phyloP scores from a whole-genome alignment of 2,797 vertebrate species.

The Sebastes iracundus region DNA sequence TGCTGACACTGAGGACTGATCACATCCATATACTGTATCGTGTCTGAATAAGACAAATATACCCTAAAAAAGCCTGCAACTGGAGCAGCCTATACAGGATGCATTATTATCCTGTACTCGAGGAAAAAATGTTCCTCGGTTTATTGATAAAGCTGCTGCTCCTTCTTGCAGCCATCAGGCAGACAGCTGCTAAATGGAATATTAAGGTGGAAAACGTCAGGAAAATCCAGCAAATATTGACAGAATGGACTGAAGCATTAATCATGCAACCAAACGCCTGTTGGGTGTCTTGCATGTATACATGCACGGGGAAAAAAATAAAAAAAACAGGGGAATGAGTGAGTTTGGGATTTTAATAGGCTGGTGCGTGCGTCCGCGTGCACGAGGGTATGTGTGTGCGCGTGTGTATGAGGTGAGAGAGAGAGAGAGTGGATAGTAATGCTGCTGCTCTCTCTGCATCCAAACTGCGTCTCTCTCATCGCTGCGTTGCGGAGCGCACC shows the following conservation, averaged over 20 bases:
- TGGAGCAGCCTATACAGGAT: not conserved
- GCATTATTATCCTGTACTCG: not conserved
- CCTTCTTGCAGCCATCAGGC: constrained; percentile 33
- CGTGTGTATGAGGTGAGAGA: constrained; percentile 39
- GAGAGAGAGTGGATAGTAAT: constrained; percentile 45
- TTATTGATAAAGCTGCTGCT: constrained; percentile 36
- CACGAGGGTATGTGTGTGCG: constrained; percentile 17
- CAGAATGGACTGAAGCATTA: not conserved
- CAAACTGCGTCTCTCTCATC: constrained; percentile 77
- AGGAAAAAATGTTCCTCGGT: not conserved
- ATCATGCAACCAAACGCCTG: constrained; percentile 15
- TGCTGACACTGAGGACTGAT: constrained; percentile 27
- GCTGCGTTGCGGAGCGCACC: constrained; percentile 73
- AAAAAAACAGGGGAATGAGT: not conserved
- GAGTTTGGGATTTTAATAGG: constrained; percentile 55
- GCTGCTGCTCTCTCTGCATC: constrained; percentile 75
- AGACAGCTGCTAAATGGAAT: constrained; percentile 26
- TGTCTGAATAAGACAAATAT: not conserved
- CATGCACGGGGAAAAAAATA: not conserved
- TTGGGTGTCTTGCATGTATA: constrained; percentile 27
- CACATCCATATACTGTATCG: not conserved
- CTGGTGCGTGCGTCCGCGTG: constrained; percentile 44
- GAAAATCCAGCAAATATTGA: constrained; percentile 28
- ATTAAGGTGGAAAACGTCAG: constrained; percentile 14
- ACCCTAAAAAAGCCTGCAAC: not conserved